A percentile compares a stretch with the other conserved stretches of the same genome.
Conservation (phyloP, 2,797 vertebrate genomes). For the Fistularia commersonii region DNA sequence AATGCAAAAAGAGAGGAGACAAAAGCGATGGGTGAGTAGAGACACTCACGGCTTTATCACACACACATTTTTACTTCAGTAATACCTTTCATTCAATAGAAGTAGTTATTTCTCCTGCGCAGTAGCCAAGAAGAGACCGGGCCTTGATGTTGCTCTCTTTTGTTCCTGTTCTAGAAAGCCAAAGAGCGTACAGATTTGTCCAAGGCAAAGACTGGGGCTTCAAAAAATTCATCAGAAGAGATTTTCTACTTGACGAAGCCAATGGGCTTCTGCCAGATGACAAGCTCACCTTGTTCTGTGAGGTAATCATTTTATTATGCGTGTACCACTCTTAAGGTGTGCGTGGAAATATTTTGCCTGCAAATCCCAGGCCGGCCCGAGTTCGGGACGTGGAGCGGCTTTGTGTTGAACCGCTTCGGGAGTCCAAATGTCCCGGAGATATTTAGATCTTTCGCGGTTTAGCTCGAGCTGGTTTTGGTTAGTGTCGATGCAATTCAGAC, state of each 20-base stretch:
- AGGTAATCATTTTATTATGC: slow-evolving; percentile 70
- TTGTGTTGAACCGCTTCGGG: too few relatives aligned
- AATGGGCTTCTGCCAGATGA: slow-evolving; percentile 97
- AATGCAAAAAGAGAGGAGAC: slow-evolving; percentile 98
- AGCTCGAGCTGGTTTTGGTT: too few relatives aligned
- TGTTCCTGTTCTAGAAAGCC: slow-evolving; percentile 85
- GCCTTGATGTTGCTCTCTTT: neutral
- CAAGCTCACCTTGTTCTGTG: slow-evolving; percentile 97
- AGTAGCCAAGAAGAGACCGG: too few relatives aligned
- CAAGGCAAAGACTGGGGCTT: slow-evolving; percentile 99
- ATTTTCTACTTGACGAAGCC: slow-evolving; percentile 97
- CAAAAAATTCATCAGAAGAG: slow-evolving; percentile 98
- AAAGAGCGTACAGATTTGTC: slow-evolving; percentile 99
- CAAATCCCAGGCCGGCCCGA: too few relatives aligned
- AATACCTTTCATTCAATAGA: neutral
- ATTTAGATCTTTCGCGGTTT: too few relatives aligned
- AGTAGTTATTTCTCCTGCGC: neutral
- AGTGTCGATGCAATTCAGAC: too few relatives aligned
- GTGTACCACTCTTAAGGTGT: neutral
- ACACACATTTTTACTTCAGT: neutral
- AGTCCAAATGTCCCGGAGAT: too few relatives aligned
- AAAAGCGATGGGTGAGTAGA: slow-evolving; percentile 95
- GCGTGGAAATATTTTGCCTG: neutral
- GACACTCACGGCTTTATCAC: neutral
- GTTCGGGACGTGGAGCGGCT: too few relatives aligned